A percentile compares a stretch with the other conserved stretches of the same genome.
These are phyloP conservation scores for Petrocephalus sullivani DNA, from an alignment of 2,797 vertebrate species.

Conservation along the genomic window DNA sequence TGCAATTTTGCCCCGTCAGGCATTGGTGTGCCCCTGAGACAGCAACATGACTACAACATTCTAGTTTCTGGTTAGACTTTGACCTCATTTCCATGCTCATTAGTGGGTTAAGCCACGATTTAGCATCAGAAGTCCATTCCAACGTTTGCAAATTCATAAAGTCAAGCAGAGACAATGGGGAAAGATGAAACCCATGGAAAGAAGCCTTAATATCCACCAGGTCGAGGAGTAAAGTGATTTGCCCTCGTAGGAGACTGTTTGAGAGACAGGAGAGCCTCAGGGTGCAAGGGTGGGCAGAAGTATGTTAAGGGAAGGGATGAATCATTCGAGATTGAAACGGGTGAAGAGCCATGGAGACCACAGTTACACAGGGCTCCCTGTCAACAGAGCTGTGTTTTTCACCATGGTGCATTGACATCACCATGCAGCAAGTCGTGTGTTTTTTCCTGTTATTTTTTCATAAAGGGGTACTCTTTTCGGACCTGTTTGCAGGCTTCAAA, in stretches of 20 bases:
- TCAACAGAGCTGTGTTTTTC: neutral
- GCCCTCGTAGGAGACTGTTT: neutral
- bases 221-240: neutral
- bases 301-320: neutral
- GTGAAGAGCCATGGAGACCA: neutral
- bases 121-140: neutral
- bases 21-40: neutral
- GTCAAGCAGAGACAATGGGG: neutral
- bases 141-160: neutral
- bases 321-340: neutral
- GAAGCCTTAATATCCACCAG: neutral
- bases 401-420: neutral
- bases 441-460: neutral
- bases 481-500: neutral
- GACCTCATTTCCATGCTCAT: neutral
- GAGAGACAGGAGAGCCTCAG: neutral
- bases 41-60: neutral
- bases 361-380: neutral
- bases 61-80: slow-evolving; percentile 1
- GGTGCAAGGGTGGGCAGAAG: neutral
- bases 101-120: neutral
- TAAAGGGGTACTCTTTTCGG: neutral
- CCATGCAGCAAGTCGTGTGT: neutral
- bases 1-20: neutral
- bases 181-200: neutral